Conservation (phyloP, 2,888 invertebrate species). For the Synergus umbraculus region DNA sequence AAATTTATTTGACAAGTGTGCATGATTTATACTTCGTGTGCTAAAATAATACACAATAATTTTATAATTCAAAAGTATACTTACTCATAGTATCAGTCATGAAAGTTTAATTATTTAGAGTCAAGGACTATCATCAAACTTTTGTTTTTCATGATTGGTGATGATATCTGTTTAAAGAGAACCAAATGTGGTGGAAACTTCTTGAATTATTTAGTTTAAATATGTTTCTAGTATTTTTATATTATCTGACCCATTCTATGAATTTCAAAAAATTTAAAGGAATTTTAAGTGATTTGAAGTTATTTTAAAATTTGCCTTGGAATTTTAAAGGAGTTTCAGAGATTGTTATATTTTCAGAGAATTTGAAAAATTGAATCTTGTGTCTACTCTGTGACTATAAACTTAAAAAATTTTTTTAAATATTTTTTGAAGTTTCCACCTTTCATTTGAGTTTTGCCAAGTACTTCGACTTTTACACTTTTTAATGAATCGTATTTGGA, state of each 20-base stretch:
- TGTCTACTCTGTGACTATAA: too few species aligned
- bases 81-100: background rate
- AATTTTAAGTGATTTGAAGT: too few species aligned
- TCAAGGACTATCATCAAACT: background rate
- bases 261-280: too few species aligned
- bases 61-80: constrained; percentile 1
- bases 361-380: too few species aligned
- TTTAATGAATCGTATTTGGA: background rate
- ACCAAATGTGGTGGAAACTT: background rate
- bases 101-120: constrained; percentile 5
- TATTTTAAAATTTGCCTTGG: too few species aligned
- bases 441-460: constrained; percentile 4
- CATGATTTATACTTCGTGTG: constrained; percentile 14
- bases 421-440: background rate
- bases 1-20: constrained; percentile 1
- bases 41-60: background rate
- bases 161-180: background rate
- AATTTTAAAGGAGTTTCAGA: too few species aligned
- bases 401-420: too few species aligned
- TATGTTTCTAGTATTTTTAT: too few species aligned
- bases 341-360: too few species aligned
- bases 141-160: too few species aligned
- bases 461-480: constrained; percentile 17
- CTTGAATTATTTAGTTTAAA: background rate
- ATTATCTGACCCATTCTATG: too few species aligned